Conservation (phyloP, 2,888 invertebrate species). For the Eulithis prunata region DNA sequence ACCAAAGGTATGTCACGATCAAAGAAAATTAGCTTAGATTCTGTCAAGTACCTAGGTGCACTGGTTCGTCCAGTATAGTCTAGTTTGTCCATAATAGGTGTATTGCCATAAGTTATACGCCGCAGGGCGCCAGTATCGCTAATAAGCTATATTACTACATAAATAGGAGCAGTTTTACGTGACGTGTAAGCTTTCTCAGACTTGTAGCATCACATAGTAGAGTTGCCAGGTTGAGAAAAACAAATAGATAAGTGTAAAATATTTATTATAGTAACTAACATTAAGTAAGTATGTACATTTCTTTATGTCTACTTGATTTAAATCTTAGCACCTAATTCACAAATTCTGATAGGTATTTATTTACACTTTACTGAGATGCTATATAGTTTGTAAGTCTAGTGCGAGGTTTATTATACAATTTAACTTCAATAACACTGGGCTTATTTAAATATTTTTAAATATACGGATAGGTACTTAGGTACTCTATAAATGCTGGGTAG, state of each 20-base stretch:
- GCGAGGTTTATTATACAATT: conserved; percentile 62
- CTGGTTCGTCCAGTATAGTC: conserved; percentile 24
- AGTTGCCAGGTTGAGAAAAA: background rate
- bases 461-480: too few relatives aligned
- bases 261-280: conserved; percentile 15
- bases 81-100: conserved; percentile 32
- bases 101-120: conserved; percentile 33
- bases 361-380: conserved; percentile 53
- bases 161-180: conserved; percentile 35
- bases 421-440: conserved; percentile 41
- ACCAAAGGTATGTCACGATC: conserved; percentile 8
- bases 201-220: conserved; percentile 10
- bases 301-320: conserved; percentile 32
- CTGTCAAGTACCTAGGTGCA: conserved; percentile 1
- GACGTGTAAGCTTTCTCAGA: conserved; percentile 20
- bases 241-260: background rate
- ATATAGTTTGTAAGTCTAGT: conserved; percentile 56
- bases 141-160: conserved; percentile 34
- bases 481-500: conserved; percentile 37
- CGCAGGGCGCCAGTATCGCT: conserved; percentile 32
- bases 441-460: conserved; percentile 18
- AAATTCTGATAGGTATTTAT: conserved; percentile 47
- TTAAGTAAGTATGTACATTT: conserved; percentile 1
- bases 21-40: background rate
- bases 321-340: conserved; percentile 34